Evolutionary conservation across 2,888 invertebrate species (phyloP), one percentile per base, ranked within the genome.

Genomic region (Megastigmus dorsalis): DNA sequence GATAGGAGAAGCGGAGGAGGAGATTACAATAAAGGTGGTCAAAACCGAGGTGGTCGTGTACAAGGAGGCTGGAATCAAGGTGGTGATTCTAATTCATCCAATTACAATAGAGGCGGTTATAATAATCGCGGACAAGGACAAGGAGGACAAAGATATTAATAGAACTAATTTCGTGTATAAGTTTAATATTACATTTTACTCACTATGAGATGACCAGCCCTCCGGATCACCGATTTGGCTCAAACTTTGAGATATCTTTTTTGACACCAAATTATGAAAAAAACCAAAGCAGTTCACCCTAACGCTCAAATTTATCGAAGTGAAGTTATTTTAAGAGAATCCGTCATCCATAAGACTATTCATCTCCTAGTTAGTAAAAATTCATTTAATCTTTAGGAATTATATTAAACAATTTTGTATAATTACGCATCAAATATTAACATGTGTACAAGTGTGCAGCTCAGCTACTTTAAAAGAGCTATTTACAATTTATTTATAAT

Each of bases 31-130:
- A 67, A 52, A 59, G 54, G 74, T 59, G 77, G 77, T 48, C 79
- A 81, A 63, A 76, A 79, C 54, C 43, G 82, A 55, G 82, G 86
- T 28, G 82, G 84, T 13, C 78, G 86, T 66, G 86, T 86, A 63
- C 85, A 86, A 75, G 85, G 88, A 45, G 84, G 84, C 66, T 88
- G 87, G 82, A 85, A 84, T 79, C 84, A 84, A 74, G 63, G 52
- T 9, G 84, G 84, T 60, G 84, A 83, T 52, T 81, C 63, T 59
- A 83, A 82, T 48, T 82, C 60, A 10, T 59, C 57, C 10, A 45
- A 79, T 33, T 72, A 78, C 65, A 77, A 76, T 23, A 52, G 80
- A 28, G 78, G 80, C 13, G 78, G 80, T 26, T 81, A 81, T 55
- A 78, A 77, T 52, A 66, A 69, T 41, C 54, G 67, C 4, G 28